Percentiles rank a stretch among this genome's conserved stretches.
Evolutionary conservation across 37 sponge, comb jelly and placozoan species (phyloP).

Genomic region (Oopsacas minuta): DNA sequence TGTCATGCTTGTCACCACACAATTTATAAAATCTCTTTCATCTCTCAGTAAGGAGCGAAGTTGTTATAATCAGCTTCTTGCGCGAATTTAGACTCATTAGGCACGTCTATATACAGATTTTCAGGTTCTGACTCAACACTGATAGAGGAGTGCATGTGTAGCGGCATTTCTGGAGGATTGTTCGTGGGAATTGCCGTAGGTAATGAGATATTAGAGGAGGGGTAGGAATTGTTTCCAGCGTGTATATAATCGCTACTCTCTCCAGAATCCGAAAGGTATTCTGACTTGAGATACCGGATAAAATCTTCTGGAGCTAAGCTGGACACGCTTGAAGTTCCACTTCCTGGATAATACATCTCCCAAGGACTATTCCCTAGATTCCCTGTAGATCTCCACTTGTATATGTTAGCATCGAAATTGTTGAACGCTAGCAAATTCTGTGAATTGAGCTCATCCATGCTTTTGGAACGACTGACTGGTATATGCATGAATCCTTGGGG

Average conservation of each 20-base stretch:
- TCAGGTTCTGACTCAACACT: conserved; percentile 11
- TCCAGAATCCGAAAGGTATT: conserved; percentile 7
- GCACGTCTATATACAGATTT: conserved; percentile 9
- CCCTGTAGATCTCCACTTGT: conserved; percentile 8
- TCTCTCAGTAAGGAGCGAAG: neutral
- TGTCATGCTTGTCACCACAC: neutral
- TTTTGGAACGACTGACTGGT: neutral
- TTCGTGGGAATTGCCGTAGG: neutral
- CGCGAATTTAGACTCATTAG: neutral
- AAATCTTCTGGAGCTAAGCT: conserved; percentile 7
- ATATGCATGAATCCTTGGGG: neutral
- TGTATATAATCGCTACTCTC: neutral
- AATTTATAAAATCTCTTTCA: neutral
- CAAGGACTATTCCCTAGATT: neutral
- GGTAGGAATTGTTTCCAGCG: neutral
- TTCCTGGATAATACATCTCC: neutral
- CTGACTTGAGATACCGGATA: neutral
- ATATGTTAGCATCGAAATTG: neutral
- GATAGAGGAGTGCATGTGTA: neutral
- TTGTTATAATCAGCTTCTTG: neutral
- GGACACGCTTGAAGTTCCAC: neutral
- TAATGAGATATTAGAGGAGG: neutral
- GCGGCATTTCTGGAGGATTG: neutral
- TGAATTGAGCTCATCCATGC: conserved; percentile 10
- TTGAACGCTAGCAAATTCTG: neutral